A percentile compares a stretch with the other conserved stretches of the same genome.
These are phyloP conservation scores for Scolanthus callimorphus DNA, from an alignment of 92 coral and sea anemone genomes.

Conservation along the genomic window DNA sequence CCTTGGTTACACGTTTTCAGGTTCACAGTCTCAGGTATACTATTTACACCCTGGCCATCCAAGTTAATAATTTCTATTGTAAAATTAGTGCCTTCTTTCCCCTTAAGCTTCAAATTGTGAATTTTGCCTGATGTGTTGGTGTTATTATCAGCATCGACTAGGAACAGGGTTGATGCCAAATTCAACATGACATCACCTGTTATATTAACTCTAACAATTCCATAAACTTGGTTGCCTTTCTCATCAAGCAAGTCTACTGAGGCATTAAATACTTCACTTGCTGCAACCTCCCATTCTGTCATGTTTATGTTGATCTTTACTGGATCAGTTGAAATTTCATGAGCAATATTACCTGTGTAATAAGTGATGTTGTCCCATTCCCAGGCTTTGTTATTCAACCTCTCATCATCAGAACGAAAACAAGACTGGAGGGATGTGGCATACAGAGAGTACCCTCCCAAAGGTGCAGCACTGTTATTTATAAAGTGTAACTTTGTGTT, in stretches of 20 bases:
- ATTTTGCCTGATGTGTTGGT: slow-evolving; percentile 14
- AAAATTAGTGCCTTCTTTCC: slow-evolving; percentile 1
- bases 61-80: slow-evolving; percentile 21
- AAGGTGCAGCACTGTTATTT: slow-evolving; percentile 25
- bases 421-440: slow-evolving; percentile 50
- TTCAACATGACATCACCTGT: slow-evolving; percentile 3
- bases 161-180: slow-evolving; percentile 48
- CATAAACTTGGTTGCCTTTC: slow-evolving; percentile 27
- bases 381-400: slow-evolving; percentile 9
- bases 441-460: slow-evolving; percentile 43
- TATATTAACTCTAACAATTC: slow-evolving; percentile 10
- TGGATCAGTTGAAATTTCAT: slow-evolving; percentile 56
- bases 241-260: slow-evolving; percentile 31
- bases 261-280: slow-evolving; percentile 38
- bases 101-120: slow-evolving; percentile 11
- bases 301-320: slow-evolving; percentile 7
- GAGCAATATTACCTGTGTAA: neutral
- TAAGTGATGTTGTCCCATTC: slow-evolving; percentile 22
- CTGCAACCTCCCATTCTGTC: slow-evolving; percentile 26
- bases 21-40: slow-evolving; percentile 8
- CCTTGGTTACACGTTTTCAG: slow-evolving; percentile 29
- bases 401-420: slow-evolving; percentile 4
- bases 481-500: slow-evolving; percentile 19
- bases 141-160: slow-evolving; percentile 14
- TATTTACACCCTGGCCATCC: slow-evolving; percentile 39